Evolutionary conservation across 2,888 invertebrate species (phyloP).

Genomic region (Sarcophaga variegata): DNA sequence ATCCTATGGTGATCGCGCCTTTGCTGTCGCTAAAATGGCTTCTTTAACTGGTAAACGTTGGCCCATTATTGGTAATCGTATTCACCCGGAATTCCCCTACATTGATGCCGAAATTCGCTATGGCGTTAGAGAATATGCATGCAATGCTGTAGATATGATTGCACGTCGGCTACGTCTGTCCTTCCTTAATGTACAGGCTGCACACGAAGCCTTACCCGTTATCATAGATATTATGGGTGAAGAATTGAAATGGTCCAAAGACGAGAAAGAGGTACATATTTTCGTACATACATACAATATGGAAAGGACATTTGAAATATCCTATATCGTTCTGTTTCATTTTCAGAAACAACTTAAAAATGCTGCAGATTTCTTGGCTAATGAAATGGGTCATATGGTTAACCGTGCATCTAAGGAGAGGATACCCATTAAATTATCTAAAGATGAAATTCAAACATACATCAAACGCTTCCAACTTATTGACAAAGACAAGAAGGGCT

Average conservation of each 20-base stretch:
- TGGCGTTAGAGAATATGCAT: conserved; percentile 97
- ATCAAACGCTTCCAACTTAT: conserved; percentile 97
- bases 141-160: conserved; percentile 97
- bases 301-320: conserved; percentile 30
- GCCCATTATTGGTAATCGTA: conserved; percentile 98
- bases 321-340: conserved; percentile 44
- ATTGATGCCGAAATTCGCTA: conserved; percentile 98
- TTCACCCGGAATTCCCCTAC: conserved; percentile 99
- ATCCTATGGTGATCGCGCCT: conserved; percentile 98
- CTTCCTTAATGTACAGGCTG: conserved; percentile 98
- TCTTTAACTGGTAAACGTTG: conserved; percentile 97
- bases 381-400: conserved; percentile 98
- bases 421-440: conserved; percentile 94
- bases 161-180: conserved; percentile 96
- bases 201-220: conserved; percentile 95
- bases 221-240: conserved; percentile 98
- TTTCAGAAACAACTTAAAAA: conserved; percentile 89
- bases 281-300: neutral
- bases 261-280: conserved; percentile 85
- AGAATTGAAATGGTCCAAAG: conserved; percentile 94
- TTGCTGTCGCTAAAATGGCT: conserved; percentile 98
- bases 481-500: conserved; percentile 98
- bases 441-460: conserved; percentile 96
- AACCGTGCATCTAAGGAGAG: conserved; percentile 93
- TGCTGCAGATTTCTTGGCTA: conserved; percentile 93